Conservation (phyloP, 2,888 invertebrate genomes). For the Aspidiotus destructor region DNA sequence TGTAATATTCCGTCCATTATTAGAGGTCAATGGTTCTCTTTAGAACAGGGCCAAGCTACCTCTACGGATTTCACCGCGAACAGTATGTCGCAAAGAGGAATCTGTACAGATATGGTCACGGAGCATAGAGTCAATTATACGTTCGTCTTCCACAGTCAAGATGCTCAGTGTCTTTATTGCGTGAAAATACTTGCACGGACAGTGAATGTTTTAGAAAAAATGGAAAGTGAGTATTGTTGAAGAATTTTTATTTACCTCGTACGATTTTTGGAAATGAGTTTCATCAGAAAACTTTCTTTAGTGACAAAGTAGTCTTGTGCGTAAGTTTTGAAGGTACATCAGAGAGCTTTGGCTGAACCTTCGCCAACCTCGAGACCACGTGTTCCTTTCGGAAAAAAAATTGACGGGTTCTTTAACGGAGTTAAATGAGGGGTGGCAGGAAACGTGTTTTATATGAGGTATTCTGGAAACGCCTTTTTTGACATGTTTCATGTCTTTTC, state of each 20-base stretch:
- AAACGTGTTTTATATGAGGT: too few species aligned
- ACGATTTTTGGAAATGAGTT: not conserved
- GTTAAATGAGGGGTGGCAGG: too few species aligned
- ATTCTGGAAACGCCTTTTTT: too few species aligned
- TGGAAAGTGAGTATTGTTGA: conserved; percentile 56
- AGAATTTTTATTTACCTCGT: not conserved
- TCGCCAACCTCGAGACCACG: too few species aligned
- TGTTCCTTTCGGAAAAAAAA: too few species aligned
- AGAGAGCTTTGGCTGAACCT: too few species aligned
- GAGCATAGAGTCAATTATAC: conserved; percentile 73
- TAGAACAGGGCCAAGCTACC: conserved; percentile 81
- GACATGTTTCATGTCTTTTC: too few species aligned
- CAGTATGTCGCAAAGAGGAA: conserved; percentile 64
- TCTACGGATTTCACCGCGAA: conserved; percentile 71
- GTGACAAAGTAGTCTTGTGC: not conserved
- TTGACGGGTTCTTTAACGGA: too few species aligned
- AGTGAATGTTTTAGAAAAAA: conserved; percentile 78
- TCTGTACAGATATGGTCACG: conserved; percentile 61
- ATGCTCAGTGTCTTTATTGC: conserved; percentile 66
- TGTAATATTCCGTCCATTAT: conserved; percentile 70
- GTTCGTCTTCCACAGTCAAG: conserved; percentile 54
- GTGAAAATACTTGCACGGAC: conserved; percentile 76
- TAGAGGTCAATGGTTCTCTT: conserved; percentile 83
- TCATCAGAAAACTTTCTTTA: not conserved
- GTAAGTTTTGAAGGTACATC: too few species aligned